Percentiles rank a stretch among this genome's conserved stretches.
phyloP scores from a whole-genome alignment of 2,113 vertebrate genomes.

The Trachemys scripta region DNA sequence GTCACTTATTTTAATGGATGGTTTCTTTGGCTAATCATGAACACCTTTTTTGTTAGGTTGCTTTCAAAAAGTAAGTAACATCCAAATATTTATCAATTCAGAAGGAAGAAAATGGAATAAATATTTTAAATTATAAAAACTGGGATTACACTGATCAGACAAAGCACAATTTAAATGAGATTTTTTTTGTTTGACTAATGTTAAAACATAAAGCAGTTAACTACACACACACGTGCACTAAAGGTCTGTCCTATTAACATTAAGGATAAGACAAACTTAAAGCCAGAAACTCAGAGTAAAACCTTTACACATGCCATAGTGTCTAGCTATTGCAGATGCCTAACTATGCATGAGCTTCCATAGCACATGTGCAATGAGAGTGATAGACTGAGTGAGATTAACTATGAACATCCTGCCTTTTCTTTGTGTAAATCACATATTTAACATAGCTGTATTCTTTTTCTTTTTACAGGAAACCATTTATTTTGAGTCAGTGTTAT shows the following conservation, averaged over 20 bases:
- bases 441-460: not conserved
- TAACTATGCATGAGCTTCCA: not conserved
- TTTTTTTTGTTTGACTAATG: not conserved
- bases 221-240: not conserved
- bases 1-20: not conserved
- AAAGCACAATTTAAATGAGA: not conserved
- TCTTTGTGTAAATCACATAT: not conserved
- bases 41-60: slow-evolving; percentile 14
- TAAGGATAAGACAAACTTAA: not conserved
- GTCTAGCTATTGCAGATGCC: not conserved
- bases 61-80: slow-evolving; percentile 19
- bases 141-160: not conserved
- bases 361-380: not conserved
- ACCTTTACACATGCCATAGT: not conserved
- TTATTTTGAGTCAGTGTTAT: accelerated
- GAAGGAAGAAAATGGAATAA: slow-evolving; percentile 18
- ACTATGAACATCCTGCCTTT: not conserved
- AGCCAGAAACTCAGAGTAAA: not conserved
- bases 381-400: not conserved
- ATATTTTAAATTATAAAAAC: not conserved
- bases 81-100: not conserved
- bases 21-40: not conserved
- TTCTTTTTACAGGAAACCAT: not conserved
- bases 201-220: not conserved
- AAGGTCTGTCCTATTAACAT: not conserved